Evolutionary conservation across 64 coral and sea anemone genomes (phyloP).

Genomic region (Acropora yongei): DNA sequence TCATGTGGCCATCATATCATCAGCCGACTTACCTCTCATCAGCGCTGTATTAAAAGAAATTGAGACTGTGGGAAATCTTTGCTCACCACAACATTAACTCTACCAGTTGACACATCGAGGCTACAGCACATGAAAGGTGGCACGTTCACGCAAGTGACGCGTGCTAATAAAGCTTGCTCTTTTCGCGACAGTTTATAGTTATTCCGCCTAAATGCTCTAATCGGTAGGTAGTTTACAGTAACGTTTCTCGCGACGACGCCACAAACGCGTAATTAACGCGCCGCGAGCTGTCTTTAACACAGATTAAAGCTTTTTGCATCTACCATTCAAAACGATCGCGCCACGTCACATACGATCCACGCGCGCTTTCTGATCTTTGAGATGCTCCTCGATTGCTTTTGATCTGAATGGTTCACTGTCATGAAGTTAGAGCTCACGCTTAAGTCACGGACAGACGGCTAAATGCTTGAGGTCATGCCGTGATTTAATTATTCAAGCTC

Average conservation of each 20-base stretch:
- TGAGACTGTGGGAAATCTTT: neutral
- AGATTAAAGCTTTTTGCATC: neutral
- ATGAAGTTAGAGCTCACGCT: neutral
- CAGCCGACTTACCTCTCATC: neutral
- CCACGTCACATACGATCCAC: neutral
- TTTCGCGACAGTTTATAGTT: neutral
- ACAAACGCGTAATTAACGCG: neutral
- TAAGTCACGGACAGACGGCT: slow-evolving; percentile 17
- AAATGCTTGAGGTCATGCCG: neutral
- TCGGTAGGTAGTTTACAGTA: no score
- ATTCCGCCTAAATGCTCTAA: neutral
- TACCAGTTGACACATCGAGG: neutral
- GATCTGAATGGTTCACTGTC: slow-evolving; percentile 35
- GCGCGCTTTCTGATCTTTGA: neutral
- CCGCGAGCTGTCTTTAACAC: neutral
- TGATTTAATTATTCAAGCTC: slow-evolving; percentile 29
- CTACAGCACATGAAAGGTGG: neutral
- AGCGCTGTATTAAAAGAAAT: no score
- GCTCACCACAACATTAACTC: neutral
- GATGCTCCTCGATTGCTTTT: slow-evolving; percentile 29
- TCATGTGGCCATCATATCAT: neutral
- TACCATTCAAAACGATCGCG: neutral
- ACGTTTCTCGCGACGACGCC: neutral
- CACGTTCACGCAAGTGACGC: neutral
- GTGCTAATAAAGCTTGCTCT: neutral